Percentiles rank a stretch among this genome's conserved stretches.
Conservation (phyloP, 2,888 invertebrate species). For the Malacosoma neustria region DNA sequence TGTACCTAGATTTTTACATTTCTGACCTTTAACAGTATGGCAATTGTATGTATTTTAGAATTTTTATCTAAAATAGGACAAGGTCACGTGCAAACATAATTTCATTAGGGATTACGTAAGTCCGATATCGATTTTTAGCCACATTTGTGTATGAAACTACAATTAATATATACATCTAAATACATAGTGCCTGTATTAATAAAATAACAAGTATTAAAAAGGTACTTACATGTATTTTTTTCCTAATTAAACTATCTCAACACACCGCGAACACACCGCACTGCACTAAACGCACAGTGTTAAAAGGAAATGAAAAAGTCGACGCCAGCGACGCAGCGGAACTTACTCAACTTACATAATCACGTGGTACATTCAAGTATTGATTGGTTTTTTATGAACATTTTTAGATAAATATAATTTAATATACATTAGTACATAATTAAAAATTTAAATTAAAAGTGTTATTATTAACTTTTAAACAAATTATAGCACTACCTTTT, state of each 20-base stretch:
- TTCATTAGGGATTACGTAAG: slow-evolving; percentile 66
- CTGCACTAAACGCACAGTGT: slow-evolving; percentile 65
- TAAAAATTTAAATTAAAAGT: background rate
- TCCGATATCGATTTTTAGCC: slow-evolving; percentile 17
- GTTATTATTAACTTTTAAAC: background rate
- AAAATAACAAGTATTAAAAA: slow-evolving; percentile 4
- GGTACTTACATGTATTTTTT: slow-evolving; percentile 64
- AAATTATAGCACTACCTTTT: slow-evolving; percentile 1
- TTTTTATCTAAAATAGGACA: slow-evolving; percentile 31
- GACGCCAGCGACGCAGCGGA: slow-evolving; percentile 51
- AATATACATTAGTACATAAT: slow-evolving; percentile 8
- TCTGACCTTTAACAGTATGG: too few relatives aligned
- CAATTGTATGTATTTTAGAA: too few relatives aligned
- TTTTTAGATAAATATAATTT: slow-evolving; percentile 30
- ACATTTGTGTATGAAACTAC: background rate
- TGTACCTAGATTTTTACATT: too few relatives aligned
- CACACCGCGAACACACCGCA: slow-evolving; percentile 60
- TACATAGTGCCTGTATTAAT: background rate
- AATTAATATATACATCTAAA: background rate
- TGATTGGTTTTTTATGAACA: too few relatives aligned
- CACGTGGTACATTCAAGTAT: slow-evolving; percentile 49
- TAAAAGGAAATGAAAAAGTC: slow-evolving; percentile 48
- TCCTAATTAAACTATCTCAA: slow-evolving; percentile 50
- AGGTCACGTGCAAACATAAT: slow-evolving; percentile 69
- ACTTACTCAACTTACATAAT: slow-evolving; percentile 62